Base-by-base conservation (phyloP, 2,113 vertebrate genomes). In the Planiliza haematocheilus region DNA sequence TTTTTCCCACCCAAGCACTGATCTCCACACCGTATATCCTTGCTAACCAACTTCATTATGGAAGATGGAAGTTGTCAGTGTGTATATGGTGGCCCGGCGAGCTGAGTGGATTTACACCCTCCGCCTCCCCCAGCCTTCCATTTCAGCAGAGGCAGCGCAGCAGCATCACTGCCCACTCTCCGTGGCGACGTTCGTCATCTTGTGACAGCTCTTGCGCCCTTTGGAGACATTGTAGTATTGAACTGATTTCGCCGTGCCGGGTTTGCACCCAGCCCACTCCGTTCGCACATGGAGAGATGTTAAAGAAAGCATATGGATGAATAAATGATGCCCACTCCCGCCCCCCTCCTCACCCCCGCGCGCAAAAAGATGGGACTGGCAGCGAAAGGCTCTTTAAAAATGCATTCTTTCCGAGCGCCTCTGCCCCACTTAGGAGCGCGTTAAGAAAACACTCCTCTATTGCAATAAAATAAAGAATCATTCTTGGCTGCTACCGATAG, bases 341-440 rank as follows among this genome's bases (percentile, higher is more conserved):
- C 24, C 42, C 78, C 79, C 79, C 65, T 67, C 64, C 42, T 77
- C 79, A 77, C 65, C 67, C 64, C 55, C 70, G 52, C 65, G n/a
- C n/a, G n/a, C n/a, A n/a, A 56, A 66, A 86, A 74, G 68, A 88
- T 65, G 82, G 82, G 81, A 79, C 79, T 79, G 83, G 82, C 67
- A 67, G 39, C 56, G 56, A 42, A 66, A 76, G 78, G 71, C 75
- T 89, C 63, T 87, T 91, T 79, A 92, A 92, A 93, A 88, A 93
- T 88, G 88, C 77, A 93, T 93, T 82, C 64, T 81, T 68, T 68
- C 73, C 56, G 68, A 85, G 79, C 87, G 81, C 88, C 74, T 87
- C 85, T 94, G 91, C 81, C 90, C 89, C 84, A 92, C 88, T 92
- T 93, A 83, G 42, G 69, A 84, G 86, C 81, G 79, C 37, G 48